A percentile compares a stretch with the other conserved stretches of the same genome.
These are phyloP conservation scores for Neotoxoptera formosana DNA, from an alignment of 1,140 invertebrate species.

Conservation along the genomic window DNA sequence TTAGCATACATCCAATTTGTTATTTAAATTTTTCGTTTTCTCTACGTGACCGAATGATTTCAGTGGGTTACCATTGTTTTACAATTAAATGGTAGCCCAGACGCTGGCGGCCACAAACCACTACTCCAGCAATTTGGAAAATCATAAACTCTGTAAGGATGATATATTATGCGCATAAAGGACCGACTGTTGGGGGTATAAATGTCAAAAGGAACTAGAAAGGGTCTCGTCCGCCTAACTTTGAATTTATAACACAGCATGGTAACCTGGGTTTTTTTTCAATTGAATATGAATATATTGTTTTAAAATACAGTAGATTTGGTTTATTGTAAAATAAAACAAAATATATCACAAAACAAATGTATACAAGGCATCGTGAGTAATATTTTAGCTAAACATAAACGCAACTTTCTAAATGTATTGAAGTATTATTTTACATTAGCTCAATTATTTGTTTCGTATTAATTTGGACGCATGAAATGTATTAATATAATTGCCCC, in stretches of 20 bases:
- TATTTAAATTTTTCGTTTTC: conserved; percentile 10
- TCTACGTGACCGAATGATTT: not conserved
- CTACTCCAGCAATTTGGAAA: not conserved
- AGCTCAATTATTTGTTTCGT: conserved; percentile 20
- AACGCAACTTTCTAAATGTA: not conserved
- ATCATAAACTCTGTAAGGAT: conserved; percentile 31
- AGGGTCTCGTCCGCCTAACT: not conserved
- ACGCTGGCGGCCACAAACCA: not conserved
- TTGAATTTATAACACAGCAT: conserved; percentile 31
- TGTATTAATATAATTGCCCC: conserved; percentile 13
- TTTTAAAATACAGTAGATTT: not conserved
- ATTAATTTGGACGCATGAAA: not conserved
- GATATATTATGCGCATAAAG: conserved; percentile 37
- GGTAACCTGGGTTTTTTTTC: conserved; percentile 7
- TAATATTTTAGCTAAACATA: not conserved
- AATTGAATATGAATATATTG: conserved; percentile 16
- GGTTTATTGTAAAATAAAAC: not conserved
- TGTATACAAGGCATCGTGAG: not conserved
- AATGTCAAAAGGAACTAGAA: conserved; percentile 6
- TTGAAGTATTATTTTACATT: not conserved
- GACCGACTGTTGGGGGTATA: not conserved
- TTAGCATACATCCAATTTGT: not conserved
- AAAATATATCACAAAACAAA: not conserved
- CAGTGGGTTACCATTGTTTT: conserved; percentile 21
- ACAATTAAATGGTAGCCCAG: not conserved